Base-by-base conservation (phyloP, 2,888 invertebrate genomes). In the Gnatocerus cornutus region DNA sequence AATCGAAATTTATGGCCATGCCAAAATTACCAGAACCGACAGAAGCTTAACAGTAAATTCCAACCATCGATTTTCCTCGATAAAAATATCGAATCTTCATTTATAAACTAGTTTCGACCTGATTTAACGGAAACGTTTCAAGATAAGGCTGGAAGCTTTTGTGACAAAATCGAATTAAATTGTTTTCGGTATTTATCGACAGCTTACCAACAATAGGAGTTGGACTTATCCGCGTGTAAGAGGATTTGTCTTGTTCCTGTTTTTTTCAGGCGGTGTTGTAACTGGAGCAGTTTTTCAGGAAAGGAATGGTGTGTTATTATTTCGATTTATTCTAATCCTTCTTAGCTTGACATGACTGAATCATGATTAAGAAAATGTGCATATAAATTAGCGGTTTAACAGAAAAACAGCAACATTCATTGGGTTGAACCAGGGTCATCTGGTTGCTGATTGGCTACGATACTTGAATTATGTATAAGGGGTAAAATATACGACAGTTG, bases 101-200 rank as follows among this genome's bases (percentile, higher is more conserved):
- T 37, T 39, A 16, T 37, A 52, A 48, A 48, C 16, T 48, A 7
- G n/a, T 48, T 9, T 21, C 21, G 43, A 43, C 43, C 43, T 43
- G 29, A 12, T 50, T 50, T 29, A 30, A 50, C 16, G 14, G 16
- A 50, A 30, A 29, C 7, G 29, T 30, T 12, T 16, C 8, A 48
- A 50, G 50, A 27, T 50, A 14, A 50, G 29, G 7, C 13, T 6
- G 12, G 29, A 29, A 29, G 10, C 12, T 50, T 50, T 16, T 56
- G 37, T 61, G 56, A 56, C 56, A 56, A 56, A 55, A 45, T 62
- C 37, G 62, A 62, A 62, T 62, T 62, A 62, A 37, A 62, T 48
- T 62, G 64, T 64, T 63, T 55, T 27, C 37, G 43, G 45, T 63
- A 46, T 64, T 55, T 64, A 64, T 64, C 14, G 64, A 64, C 64